A percentile compares a stretch with the other conserved stretches of the same genome.
phyloP scores from a whole-genome alignment of 37 sponge, comb jelly and placozoan genomes.

The Agelas oroides region DNA sequence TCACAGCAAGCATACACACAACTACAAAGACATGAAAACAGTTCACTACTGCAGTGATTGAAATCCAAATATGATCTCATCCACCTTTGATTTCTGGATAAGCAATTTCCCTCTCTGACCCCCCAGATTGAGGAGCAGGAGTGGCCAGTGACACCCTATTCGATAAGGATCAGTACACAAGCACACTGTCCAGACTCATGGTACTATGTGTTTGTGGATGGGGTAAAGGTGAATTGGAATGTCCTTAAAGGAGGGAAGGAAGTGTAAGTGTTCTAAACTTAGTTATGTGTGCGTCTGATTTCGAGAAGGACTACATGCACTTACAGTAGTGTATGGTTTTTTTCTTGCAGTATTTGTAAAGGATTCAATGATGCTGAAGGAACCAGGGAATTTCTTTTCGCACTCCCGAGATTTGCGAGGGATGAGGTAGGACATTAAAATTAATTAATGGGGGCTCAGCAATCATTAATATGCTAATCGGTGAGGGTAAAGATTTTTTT shows the following conservation, averaged over 20 bases:
- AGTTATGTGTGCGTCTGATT: no score
- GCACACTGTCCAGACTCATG: neutral
- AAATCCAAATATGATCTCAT: no score
- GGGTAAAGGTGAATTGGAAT: neutral
- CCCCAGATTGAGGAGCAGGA: neutral
- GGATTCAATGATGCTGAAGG: conserved; percentile 14
- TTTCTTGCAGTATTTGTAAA: no score
- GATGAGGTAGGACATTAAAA: neutral
- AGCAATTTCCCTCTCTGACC: neutral
- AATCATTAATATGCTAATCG: neutral
- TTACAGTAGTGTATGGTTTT: no score
- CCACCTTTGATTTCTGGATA: no score
- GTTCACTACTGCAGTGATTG: no score
- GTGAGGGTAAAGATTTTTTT: no score
- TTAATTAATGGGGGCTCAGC: no score
- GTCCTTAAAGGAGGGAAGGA: neutral
- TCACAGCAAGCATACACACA: no score
- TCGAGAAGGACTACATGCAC: no score
- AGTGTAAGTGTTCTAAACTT: neutral
- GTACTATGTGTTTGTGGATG: conserved; percentile 11
- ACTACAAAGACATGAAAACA: no score
- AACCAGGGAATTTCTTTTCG: conserved; percentile 19
- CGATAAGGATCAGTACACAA: neutral
- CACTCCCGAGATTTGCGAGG: conserved; percentile 24
- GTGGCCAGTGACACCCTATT: conserved; percentile 35